phyloP scores from a whole-genome alignment of 2,797 vertebrate species.

The Phoeniculus purpureus region DNA sequence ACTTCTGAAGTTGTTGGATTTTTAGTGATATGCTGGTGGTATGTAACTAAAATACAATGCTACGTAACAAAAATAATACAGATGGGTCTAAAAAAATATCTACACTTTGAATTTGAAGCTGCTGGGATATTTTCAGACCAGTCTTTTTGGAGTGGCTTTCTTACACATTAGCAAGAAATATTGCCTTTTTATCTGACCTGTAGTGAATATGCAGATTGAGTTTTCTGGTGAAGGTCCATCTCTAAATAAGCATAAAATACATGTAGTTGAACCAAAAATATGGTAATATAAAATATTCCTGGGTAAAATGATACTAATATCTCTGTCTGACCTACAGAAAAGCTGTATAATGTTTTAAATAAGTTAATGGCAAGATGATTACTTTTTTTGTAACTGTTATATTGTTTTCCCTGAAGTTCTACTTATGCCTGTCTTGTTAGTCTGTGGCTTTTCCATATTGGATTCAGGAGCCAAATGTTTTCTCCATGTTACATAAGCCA shows the following conservation, averaged over 20 bases:
- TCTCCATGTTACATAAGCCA: neutral
- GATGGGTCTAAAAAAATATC: neutral
- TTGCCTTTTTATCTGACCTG: neutral
- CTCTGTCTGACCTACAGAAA: neutral
- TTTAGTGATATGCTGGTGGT: neutral
- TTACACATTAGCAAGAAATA: neutral
- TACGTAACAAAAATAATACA: neutral
- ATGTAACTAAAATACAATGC: neutral
- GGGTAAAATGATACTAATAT: neutral
- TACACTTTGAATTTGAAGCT: neutral
- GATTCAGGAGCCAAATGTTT: neutral
- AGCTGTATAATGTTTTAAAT: neutral
- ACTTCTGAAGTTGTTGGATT: conserved; percentile 27
- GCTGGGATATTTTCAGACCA: neutral
- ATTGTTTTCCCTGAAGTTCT: neutral
- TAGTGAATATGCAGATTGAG: conserved; percentile 16
- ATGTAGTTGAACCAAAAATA: neutral
- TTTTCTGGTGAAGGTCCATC: conserved; percentile 58
- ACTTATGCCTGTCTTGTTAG: neutral
- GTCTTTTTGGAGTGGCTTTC: neutral
- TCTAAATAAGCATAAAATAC: neutral
- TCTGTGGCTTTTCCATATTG: neutral
- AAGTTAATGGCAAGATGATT: neutral
- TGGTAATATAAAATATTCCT: neutral
- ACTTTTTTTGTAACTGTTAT: neutral